Conservation (phyloP, 2,797 vertebrate species). For the Hipposideros larvatus region DNA sequence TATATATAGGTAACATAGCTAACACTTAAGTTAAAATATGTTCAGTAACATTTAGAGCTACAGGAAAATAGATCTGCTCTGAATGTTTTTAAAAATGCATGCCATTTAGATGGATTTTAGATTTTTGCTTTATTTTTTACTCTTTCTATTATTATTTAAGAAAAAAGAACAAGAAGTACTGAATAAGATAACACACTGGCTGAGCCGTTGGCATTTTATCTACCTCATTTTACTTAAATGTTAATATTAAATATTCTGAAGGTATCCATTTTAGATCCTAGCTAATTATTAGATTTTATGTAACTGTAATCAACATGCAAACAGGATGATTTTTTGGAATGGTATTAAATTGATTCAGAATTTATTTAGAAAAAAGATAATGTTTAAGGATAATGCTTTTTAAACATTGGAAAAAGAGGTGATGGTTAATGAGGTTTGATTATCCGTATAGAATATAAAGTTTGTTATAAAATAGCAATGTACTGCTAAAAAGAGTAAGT, state of each 20-base stretch:
- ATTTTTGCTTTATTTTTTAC: constrained; percentile 2
- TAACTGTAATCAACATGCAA: constrained; percentile 29
- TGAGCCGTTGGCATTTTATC: constrained; percentile 1
- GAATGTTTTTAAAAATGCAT: constrained; percentile 1
- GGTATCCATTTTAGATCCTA: neutral
- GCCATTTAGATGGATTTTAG: constrained; percentile 22
- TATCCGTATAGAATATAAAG: neutral
- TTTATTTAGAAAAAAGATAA: constrained; percentile 41
- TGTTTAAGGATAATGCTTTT: neutral
- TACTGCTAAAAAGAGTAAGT: constrained; percentile 23
- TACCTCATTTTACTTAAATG: constrained; percentile 53
- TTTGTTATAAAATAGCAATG: neutral
- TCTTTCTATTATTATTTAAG: neutral
- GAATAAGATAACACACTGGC: neutral
- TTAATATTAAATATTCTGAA: constrained; percentile 51
- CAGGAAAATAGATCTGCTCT: constrained; percentile 25
- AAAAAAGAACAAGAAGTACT: neutral
- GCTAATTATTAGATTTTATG: constrained; percentile 48
- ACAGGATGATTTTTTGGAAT: neutral
- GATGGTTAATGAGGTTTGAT: neutral
- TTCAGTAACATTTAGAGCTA: constrained; percentile 11
- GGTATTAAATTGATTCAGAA: constrained; percentile 41
- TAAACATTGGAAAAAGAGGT: neutral
- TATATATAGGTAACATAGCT: neutral
- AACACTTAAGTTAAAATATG: constrained; percentile 27